Evolutionary conservation across 2,888 invertebrate genomes (phyloP).

Genomic region (Copidosoma aretas): DNA sequence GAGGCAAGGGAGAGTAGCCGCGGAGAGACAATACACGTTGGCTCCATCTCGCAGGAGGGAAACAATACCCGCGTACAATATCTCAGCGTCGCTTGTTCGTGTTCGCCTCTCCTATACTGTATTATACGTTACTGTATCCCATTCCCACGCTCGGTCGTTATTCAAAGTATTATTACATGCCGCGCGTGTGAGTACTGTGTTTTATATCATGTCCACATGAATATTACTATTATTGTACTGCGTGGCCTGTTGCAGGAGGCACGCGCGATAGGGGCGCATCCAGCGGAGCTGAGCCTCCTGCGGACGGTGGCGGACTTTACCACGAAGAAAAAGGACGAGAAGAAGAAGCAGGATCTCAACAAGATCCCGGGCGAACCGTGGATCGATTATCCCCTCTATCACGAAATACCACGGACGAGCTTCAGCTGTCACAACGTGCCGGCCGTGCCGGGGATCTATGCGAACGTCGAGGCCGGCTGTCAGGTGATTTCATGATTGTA

Average conservation of each 20-base stretch:
- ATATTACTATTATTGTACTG: too few species aligned
- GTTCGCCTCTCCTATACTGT: too few species aligned
- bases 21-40: too few species aligned
- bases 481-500: conserved; percentile 66
- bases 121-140: too few species aligned
- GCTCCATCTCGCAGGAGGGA: too few species aligned
- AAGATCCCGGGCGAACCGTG: conserved; percentile 83
- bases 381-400: conserved; percentile 82
- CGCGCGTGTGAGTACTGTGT: too few species aligned
- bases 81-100: too few species aligned
- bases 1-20: too few species aligned
- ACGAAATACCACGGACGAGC: conserved; percentile 77
- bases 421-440: conserved; percentile 83
- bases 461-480: conserved; percentile 87
- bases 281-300: conserved; percentile 24
- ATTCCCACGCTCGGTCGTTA: too few species aligned
- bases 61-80: too few species aligned
- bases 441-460: conserved; percentile 85
- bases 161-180: too few species aligned
- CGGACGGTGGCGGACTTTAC: conserved; percentile 37
- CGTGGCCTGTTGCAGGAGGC: not conserved
- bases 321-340: conserved; percentile 54
- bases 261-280: not conserved
- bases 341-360: conserved; percentile 76
- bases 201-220: too few species aligned